Base-by-base conservation (phyloP, 2,113 vertebrate species). In the Alces alces region DNA sequence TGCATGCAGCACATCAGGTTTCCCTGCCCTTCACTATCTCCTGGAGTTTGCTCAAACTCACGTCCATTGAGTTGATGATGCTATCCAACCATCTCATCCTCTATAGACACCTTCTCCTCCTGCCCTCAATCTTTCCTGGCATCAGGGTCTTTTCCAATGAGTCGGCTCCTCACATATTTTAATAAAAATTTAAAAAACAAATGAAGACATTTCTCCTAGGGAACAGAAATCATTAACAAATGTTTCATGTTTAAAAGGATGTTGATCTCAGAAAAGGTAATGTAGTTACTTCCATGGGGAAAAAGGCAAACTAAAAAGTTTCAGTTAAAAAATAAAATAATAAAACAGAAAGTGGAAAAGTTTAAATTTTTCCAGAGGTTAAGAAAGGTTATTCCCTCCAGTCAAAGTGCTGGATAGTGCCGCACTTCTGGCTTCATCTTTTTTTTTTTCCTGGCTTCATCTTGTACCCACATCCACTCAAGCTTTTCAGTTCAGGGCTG, bases 401-500 rank as follows among this genome's bases (percentile, higher is more conserved):
- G 43, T 61, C 3, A 90, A 82, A 58, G 52, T 89, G 60, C 58
- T 73, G 47, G 43, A 33, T 54, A 88, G 86, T 45, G 39, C 58
- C 27, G 73, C 45, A 64, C 36, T 97, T 58, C 52, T 97, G 91
- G 60, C 66, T 94, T 98, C 57, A 89, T 79, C 97, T 86, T 94
- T 73, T 73, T 39, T 66, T 70, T 70, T 73, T 25, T 97, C 50
- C 52, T 97, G 93, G 58, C 66, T 95, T 98, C 60, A 89, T 76
- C 97, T 86, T 95, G 91, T 64, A 86, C 55, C 91, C 94, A 89
- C 86, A 92, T 96, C 90, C 96, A 96, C 55, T 97, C 95, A 98
- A 97, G 94, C 96, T 98, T 97, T 98, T 95, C 96, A 93, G 3
- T 52, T 95, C 82, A 47, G 96, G 54, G 55, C 93, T 97, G 95